Evolutionary conservation across 2,888 invertebrate genomes (phyloP), one percentile per base, ranked within the genome.

Genomic region (Apotomis betuletana): DNA sequence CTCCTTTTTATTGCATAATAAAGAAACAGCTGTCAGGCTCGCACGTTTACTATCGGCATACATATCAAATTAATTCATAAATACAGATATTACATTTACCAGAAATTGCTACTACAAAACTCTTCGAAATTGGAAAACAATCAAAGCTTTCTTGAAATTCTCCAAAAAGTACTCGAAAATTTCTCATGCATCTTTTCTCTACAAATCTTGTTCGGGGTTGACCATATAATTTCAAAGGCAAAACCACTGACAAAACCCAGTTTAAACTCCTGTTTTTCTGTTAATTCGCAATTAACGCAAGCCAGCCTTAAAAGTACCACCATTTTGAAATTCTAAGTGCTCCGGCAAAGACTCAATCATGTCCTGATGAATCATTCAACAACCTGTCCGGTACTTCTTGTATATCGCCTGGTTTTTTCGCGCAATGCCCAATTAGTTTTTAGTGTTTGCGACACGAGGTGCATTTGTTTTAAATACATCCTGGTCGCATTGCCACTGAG

Each of bases 351-450:
- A 84, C 90, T 90, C 89, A 89, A 89, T 89, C 87, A 84, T 83
- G 78, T 80, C 78, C 77, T 82, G 86, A 90, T 90, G 88, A 89
- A 90, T 90, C 83, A 90, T 90, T 87, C 89, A 90, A 89, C 85
- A 86, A 86, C 88, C 84, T 77, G 86, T 86, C 85, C 75, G 77
- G 85, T 85, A 88, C 89, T 87, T 78, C 77, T 75, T 79, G 57
- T 49, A 75, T 81, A 77, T 74, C 76, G 80, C 78, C 79, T 77
- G 81, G 76, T 83, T 86, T 86, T 88, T 87, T 73, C 57, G 75
- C 76, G 73, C 77, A 79, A 85, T 79, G 80, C 79, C 86, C 87
- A 87, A 88, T 88, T 88, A 87, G 86, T 78, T 80, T 78, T 74
- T 81, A 85, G 78, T 82, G 81, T 73, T 82, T 80, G 84, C 80